Percentiles rank a stretch among this genome's conserved stretches.
These are phyloP conservation scores for Thinocorus orbignyianus DNA, from an alignment of 2,113 vertebrate genomes.

Conservation along the genomic window DNA sequence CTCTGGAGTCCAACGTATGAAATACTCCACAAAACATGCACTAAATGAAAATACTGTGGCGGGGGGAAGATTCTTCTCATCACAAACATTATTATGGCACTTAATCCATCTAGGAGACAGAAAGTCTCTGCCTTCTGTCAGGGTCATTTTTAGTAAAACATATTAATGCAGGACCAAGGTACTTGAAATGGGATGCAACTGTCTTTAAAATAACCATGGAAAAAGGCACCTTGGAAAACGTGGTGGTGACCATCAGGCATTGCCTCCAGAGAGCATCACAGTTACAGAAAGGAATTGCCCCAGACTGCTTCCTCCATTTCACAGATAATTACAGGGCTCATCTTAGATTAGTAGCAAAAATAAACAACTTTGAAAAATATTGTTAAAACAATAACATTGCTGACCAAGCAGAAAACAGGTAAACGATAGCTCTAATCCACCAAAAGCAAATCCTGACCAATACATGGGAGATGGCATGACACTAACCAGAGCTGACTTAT, in stretches of 20 bases:
- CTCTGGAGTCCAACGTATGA: neutral
- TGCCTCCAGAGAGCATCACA: neutral
- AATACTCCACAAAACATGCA: neutral
- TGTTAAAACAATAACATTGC: slow-evolving; percentile 29
- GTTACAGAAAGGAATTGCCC: neutral
- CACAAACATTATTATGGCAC: neutral
- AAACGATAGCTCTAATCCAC: slow-evolving; percentile 23
- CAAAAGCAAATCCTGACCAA: slow-evolving; percentile 19
- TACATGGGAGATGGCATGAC: neutral
- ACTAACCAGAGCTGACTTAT: neutral
- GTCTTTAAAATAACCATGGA: neutral
- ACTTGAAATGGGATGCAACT: neutral
- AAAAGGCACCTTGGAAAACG: neutral
- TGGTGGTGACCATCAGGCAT: neutral
- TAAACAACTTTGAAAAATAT: slow-evolving; percentile 40
- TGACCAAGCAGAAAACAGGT: slow-evolving; percentile 31
- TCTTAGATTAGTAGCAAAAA: slow-evolving; percentile 55
- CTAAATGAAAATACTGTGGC: neutral
- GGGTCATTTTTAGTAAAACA: neutral
- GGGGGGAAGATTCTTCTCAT: neutral
- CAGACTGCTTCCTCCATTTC: neutral
- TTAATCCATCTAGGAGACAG: neutral
- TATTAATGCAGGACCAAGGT: neutral
- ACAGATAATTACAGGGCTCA: slow-evolving; percentile 36
- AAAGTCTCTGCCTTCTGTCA: neutral